Conservation (phyloP, 2,888 invertebrate species). For the Scaptodrosophila latifasciaeformis region DNA sequence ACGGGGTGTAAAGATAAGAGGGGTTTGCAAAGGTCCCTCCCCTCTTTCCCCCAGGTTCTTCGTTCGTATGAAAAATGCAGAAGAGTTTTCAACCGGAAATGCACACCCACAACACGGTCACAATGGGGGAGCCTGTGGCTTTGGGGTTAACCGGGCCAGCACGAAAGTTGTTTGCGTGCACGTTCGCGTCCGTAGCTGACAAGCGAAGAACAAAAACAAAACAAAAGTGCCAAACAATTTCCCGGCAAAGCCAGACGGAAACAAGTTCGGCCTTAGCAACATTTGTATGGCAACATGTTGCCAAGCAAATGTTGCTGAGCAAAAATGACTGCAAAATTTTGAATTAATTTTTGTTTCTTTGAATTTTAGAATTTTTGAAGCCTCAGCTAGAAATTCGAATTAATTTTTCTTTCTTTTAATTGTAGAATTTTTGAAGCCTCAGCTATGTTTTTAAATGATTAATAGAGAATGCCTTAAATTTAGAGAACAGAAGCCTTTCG, state of each 20-base stretch:
- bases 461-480: too few species aligned
- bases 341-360: background rate
- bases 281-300: constrained; percentile 2
- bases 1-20: too few species aligned
- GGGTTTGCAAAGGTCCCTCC: too few species aligned
- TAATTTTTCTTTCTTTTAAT: too few species aligned
- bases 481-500: too few species aligned
- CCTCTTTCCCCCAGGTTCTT: background rate
- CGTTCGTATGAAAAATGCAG: constrained; percentile 49
- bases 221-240: background rate
- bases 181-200: constrained; percentile 42
- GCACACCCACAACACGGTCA: constrained; percentile 28
- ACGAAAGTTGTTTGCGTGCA: constrained; percentile 23
- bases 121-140: background rate
- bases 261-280: constrained; percentile 32
- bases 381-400: too few species aligned
- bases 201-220: constrained; percentile 19
- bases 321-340: too few species aligned
- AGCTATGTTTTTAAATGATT: too few species aligned
- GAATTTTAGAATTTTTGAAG: too few species aligned
- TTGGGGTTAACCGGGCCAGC: too few species aligned
- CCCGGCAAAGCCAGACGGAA: constrained; percentile 16
- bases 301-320: background rate
- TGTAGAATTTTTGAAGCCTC: too few species aligned
- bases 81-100: constrained; percentile 48